A percentile compares a stretch with the other conserved stretches of the same genome.
These are phyloP conservation scores for Orchesella cincta DNA, from an alignment of 1,140 invertebrate species.

Conservation along the genomic window DNA sequence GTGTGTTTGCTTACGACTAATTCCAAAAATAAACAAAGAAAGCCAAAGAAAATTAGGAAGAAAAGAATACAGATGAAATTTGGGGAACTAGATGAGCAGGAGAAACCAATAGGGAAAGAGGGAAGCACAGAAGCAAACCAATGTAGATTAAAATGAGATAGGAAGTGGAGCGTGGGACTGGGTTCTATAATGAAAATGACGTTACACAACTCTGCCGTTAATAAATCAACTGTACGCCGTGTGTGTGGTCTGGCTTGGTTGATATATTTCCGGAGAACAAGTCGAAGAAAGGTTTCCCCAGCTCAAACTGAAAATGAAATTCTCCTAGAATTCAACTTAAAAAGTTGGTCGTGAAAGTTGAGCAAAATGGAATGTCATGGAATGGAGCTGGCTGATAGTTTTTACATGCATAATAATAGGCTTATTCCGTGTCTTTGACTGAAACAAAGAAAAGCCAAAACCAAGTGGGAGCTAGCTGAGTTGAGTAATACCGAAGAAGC, in stretches of 20 bases:
- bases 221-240: too few relatives aligned
- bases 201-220: background rate
- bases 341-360: background rate
- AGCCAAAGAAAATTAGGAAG: background rate
- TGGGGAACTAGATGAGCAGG: background rate
- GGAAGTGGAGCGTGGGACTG: background rate
- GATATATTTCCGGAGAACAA: too few relatives aligned
- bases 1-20: background rate
- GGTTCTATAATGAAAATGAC: background rate
- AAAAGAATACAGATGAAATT: background rate
- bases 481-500: background rate
- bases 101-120: background rate
- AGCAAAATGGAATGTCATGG: background rate
- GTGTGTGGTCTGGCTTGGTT: too few relatives aligned
- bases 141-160: background rate
- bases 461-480: background rate
- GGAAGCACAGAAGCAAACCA: background rate
- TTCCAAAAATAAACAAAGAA: slow-evolving; percentile 11
- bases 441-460: background rate
- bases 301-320: background rate
- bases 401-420: background rate
- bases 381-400: background rate
- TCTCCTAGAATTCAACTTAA: background rate
- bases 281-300: background rate
- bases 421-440: background rate